These are phyloP conservation scores for Parazoanthus darwini DNA, from an alignment of 92 coral and sea anemone genomes.

Conservation along the genomic window DNA sequence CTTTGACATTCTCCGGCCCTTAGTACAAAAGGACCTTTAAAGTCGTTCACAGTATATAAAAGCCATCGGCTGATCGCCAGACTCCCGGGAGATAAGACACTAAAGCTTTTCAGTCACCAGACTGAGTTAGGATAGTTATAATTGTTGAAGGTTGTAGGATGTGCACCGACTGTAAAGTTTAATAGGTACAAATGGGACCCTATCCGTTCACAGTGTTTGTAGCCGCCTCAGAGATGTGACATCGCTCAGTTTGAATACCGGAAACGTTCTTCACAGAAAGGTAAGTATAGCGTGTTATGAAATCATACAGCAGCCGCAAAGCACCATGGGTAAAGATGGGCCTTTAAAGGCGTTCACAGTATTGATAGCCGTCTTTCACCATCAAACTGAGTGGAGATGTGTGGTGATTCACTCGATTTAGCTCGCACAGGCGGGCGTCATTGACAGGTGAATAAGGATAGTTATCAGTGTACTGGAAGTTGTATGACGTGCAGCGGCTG, in stretches of 20 bases:
- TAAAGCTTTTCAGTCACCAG: too few relatives aligned
- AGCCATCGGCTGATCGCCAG: neutral
- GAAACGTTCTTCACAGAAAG: neutral
- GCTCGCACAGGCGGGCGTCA: conserved; percentile 30
- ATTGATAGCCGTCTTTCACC: conserved; percentile 49
- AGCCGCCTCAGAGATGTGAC: conserved; percentile 45
- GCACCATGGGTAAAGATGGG: conserved; percentile 9
- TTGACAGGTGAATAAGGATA: conserved; percentile 4
- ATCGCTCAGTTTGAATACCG: conserved; percentile 34
- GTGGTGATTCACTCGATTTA: conserved; percentile 40
- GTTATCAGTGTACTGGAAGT: conserved; percentile 43
- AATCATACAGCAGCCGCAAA: conserved; percentile 22
- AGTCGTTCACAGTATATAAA: conserved; percentile 55
- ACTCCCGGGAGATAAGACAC: too few relatives aligned
- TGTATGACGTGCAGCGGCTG: conserved; percentile 51
- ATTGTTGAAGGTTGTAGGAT: conserved; percentile 52
- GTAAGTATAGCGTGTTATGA: neutral
- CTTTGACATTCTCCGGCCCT: neutral
- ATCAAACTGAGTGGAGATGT: conserved; percentile 38
- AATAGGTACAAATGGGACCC: neutral
- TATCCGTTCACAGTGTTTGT: conserved; percentile 56
- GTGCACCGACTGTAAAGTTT: conserved; percentile 33
- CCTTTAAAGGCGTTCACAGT: conserved; percentile 51
- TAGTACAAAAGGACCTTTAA: neutral
- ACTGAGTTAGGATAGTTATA: conserved; percentile 8